phyloP scores from a whole-genome alignment of 2,113 vertebrate species.

The Rhegmatorhina hoffmannsi region DNA sequence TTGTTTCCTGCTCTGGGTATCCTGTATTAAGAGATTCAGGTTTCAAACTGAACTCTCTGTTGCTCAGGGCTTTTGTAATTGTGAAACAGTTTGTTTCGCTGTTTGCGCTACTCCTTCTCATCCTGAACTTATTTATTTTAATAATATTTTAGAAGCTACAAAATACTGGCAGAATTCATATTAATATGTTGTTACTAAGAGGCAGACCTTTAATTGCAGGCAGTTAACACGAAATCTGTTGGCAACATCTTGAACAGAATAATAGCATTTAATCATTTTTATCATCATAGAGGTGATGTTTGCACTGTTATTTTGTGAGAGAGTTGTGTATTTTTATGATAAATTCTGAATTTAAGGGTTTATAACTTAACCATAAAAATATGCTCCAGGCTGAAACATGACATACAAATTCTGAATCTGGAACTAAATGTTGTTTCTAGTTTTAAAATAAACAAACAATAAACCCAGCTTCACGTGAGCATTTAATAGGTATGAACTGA shows the following conservation, averaged over 20 bases:
- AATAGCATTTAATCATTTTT: slow-evolving; percentile 51
- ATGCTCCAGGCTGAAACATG: background rate
- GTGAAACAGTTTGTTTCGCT: background rate
- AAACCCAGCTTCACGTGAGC: background rate
- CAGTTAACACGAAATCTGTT: slow-evolving; percentile 50
- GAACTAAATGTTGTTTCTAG: background rate
- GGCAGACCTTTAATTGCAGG: slow-evolving; percentile 41
- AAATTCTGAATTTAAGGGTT: slow-evolving; percentile 44
- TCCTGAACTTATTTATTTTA: slow-evolving; percentile 35
- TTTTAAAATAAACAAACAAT: slow-evolving; percentile 2
- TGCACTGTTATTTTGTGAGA: background rate
- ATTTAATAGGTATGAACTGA: slow-evolving; percentile 14
- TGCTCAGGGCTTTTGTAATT: background rate
- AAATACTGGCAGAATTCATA: background rate
- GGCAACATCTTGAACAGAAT: slow-evolving; percentile 8
- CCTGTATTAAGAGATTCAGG: background rate
- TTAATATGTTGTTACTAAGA: slow-evolving; percentile 7
- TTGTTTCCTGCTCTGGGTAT: background rate
- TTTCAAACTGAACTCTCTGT: background rate
- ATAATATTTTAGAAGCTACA: slow-evolving; percentile 43
- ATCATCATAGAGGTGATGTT: slow-evolving; percentile 20
- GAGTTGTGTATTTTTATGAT: background rate
- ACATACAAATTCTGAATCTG: background rate
- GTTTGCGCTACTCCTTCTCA: background rate
- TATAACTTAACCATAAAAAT: background rate